These are phyloP conservation scores for Cladopsammia gracilis DNA, from an alignment of 64 coral and sea anemone species.

Conservation along the genomic window DNA sequence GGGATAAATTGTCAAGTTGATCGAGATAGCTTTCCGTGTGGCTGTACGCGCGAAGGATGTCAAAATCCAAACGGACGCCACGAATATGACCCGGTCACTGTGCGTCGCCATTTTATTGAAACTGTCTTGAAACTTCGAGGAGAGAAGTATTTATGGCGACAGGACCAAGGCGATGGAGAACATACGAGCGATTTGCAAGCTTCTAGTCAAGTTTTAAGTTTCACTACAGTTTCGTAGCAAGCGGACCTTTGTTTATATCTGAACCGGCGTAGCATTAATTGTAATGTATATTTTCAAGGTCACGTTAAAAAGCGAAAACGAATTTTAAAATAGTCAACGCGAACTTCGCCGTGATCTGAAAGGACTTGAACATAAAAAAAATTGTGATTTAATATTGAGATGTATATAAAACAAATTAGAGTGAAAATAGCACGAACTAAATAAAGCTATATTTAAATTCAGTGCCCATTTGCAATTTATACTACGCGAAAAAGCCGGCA, in stretches of 20 bases:
- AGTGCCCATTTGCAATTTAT: too few relatives aligned
- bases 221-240: neutral
- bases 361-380: too few relatives aligned
- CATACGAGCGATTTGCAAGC: neutral
- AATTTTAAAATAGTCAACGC: too few relatives aligned
- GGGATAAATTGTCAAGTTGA: conserved; percentile 97
- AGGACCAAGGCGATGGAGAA: neutral
- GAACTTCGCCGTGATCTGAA: too few relatives aligned
- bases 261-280: too few relatives aligned
- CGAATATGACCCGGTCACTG: conserved; percentile 90
- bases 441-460: too few relatives aligned
- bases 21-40: conserved; percentile 91
- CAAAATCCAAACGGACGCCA: conserved; percentile 87
- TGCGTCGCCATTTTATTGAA: conserved; percentile 95
- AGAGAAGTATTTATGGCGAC: conserved; percentile 85
- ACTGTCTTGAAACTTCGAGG: conserved; percentile 85
- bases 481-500: too few relatives aligned
- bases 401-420: too few relatives aligned
- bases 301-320: neutral
- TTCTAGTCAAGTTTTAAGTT: neutral
- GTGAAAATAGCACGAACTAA: too few relatives aligned
- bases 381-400: too few relatives aligned
- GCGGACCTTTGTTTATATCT: neutral
- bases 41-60: conserved; percentile 80
- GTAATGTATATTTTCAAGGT: too few relatives aligned